Percentiles rank a stretch among this genome's conserved stretches.
Evolutionary conservation across 2,888 invertebrate genomes (phyloP).

Genomic region (Himalopsyche anomala): DNA sequence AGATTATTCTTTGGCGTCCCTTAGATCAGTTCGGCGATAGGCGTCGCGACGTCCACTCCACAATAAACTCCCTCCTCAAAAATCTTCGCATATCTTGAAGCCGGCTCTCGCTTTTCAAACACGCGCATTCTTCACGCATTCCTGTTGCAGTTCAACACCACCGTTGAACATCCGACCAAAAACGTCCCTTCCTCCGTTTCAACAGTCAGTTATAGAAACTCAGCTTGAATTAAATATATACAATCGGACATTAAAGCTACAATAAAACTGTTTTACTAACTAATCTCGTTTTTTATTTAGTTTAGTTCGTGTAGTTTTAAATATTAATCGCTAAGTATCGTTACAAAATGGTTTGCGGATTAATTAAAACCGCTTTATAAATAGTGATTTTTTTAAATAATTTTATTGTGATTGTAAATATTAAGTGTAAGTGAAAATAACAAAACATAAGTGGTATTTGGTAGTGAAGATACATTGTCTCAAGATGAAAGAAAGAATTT

Average conservation of each 20-base stretch:
- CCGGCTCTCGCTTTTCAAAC: constrained; percentile 44
- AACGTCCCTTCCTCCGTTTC: constrained; percentile 43
- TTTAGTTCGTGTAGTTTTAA: no score
- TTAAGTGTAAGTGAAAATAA: background rate
- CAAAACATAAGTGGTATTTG: background rate
- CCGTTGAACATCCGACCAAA: background rate
- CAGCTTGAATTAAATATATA: background rate
- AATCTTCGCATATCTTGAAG: constrained; percentile 6
- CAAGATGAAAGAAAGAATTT: constrained; percentile 13
- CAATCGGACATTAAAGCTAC: no score
- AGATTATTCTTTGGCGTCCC: constrained; percentile 43
- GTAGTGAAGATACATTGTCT: background rate
- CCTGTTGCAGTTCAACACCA: constrained; percentile 22
- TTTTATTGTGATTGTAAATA: constrained; percentile 24
- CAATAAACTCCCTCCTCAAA: constrained; percentile 11
- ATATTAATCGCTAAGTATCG: no score
- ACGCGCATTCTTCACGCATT: constrained; percentile 43
- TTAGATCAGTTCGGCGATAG: constrained; percentile 59
- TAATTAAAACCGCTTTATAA: background rate
- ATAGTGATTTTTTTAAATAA: background rate
- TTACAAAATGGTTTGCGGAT: no score
- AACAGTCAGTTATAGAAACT: background rate
- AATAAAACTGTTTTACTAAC: no score
- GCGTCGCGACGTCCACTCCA: constrained; percentile 60
- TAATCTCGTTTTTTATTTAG: no score